phyloP scores from a whole-genome alignment of 2,113 vertebrate genomes.

The Mus spicilegus region DNA sequence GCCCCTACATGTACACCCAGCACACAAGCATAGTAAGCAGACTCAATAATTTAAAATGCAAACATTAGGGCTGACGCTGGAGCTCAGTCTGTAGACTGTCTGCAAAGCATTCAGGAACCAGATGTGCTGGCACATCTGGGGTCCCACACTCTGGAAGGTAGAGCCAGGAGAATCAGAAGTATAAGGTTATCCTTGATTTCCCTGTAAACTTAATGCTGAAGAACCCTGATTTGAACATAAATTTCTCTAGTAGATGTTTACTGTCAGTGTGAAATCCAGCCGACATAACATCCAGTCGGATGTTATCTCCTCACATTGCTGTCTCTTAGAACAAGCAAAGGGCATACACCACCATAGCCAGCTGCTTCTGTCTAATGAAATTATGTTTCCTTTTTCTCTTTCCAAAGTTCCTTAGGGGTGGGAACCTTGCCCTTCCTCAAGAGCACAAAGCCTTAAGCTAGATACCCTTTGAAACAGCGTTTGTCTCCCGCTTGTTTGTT shows the following conservation, averaged over 20 bases:
- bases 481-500: constrained; percentile 22
- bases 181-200: neutral
- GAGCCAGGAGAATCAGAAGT: neutral
- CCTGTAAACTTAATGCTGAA: constrained; percentile 16
- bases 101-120: neutral
- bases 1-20: neutral
- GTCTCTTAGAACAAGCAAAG: neutral
- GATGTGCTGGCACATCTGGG: neutral
- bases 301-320: neutral
- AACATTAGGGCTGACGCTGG: neutral
- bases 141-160: too few species aligned
- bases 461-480: neutral
- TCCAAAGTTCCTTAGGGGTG: neutral
- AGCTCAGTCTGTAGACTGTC: neutral
- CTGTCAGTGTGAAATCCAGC: neutral
- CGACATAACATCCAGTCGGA: neutral
- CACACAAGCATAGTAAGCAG: neutral
- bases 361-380: constrained; percentile 10
- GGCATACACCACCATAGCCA: neutral
- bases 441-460: neutral
- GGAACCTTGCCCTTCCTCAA: neutral
- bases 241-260: constrained; percentile 6
- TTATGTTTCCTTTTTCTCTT: neutral
- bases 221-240: constrained; percentile 27
- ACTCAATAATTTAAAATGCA: neutral